Evolutionary conservation across 2,113 vertebrate species (phyloP), one percentile per base, ranked within the genome.

Genomic region (Galemys pyrenaicus): DNA sequence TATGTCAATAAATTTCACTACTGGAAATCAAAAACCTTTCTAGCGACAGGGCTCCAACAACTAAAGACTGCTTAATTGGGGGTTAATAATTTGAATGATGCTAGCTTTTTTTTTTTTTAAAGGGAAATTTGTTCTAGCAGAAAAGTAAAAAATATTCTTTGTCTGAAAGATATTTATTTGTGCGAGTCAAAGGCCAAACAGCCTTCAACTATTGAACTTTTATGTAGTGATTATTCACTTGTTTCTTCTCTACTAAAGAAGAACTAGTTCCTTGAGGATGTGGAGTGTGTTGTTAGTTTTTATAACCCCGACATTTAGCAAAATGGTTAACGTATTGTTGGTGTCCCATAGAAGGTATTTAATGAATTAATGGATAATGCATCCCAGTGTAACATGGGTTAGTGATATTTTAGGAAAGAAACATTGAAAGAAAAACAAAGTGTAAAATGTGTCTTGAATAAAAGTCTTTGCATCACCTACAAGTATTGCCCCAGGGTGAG

Each of bases 101-200:
- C 60, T 74, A 88, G 80, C 32, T 90, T 93, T 64, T 68, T 87
- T 89, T 91, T 93, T 74, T 70, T 90, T 90, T 87, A 60, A 85
- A 37, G 49, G 44, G 32, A 51, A 94, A 90, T 93, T 85, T 87
- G 32, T 96, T 85, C 79, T 68, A 74, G 80, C 6, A 60, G 84
- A 78, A 87, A 94, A 73, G 5, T 22, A 65, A 87, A 51, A 89
- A 39, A 24, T 78, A 7, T 56, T 92, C 58, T 67, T 62, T 49
- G 10, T 20, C 62, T 80, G 71, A 39, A 74, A 90, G 87, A 92
- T 37, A 32, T 32, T 93, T 44, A 41, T 32, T 62, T 9, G 15
- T 35, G 78, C 26, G 7, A 70, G 83, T 51, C 49, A 16, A 51
- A 51, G 49, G 13, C 3, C 49, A 51, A 51, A 51, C 1, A 71